Conservation (phyloP, 2,113 vertebrate species). For the Bucco capensis region DNA sequence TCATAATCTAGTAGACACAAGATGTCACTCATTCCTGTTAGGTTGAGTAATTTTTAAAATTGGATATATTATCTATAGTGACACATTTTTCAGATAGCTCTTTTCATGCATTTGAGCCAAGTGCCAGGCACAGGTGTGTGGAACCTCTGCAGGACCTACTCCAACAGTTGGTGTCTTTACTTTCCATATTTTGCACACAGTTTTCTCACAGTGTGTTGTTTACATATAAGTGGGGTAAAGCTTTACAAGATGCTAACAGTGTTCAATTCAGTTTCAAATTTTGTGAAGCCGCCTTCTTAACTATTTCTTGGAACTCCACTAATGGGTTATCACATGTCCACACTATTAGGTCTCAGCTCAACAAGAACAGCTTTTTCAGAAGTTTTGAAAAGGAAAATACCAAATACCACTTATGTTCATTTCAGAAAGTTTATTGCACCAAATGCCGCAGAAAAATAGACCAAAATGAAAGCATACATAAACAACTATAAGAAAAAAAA, state of each 20-base stretch:
- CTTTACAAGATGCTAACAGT: not conserved
- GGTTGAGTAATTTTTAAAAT: not conserved
- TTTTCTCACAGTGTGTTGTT: not conserved
- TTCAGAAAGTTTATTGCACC: constrained; percentile 81
- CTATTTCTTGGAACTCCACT: not conserved
- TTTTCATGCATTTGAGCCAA: not conserved
- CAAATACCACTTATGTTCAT: constrained; percentile 13
- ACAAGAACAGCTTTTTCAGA: not conserved
- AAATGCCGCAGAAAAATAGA: constrained; percentile 72
- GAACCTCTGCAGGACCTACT: not conserved
- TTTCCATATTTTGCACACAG: not conserved
- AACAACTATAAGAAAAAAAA: constrained; percentile 63
- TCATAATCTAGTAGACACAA: not conserved
- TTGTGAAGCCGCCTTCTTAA: not conserved
- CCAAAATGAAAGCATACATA: constrained; percentile 62
- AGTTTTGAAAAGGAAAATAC: constrained; percentile 7
- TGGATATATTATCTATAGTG: not conserved
- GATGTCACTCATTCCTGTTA: not conserved
- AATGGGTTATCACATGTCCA: not conserved
- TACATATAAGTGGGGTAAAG: not conserved
- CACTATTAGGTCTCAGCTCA: not conserved
- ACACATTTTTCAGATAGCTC: not conserved
- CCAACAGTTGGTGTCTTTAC: not conserved
- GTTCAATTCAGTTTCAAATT: not conserved
- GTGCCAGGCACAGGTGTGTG: not conserved